Conservation (phyloP, 1,140 invertebrate genomes). For the Pseudomyrmex concolor region DNA sequence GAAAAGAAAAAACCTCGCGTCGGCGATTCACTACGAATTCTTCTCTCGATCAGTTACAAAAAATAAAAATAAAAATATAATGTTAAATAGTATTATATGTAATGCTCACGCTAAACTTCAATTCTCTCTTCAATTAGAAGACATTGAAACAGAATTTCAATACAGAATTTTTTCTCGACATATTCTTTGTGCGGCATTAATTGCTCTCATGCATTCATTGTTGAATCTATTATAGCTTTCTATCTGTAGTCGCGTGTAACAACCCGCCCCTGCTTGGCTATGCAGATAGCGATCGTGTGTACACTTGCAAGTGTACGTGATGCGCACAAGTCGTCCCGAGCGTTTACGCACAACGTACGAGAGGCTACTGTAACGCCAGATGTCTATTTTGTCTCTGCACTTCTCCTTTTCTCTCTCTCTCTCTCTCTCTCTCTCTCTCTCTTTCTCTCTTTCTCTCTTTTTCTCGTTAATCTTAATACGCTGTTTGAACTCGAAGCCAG, state of each 20-base stretch:
- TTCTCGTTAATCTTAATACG: constrained; percentile 49
- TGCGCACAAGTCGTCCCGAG: constrained; percentile 39
- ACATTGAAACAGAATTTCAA: neutral
- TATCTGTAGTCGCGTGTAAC: constrained; percentile 3
- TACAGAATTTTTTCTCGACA: neutral
- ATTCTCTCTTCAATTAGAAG: too few species aligned
- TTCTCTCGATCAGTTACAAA: too few species aligned
- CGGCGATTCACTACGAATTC: too few species aligned
- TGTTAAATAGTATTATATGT: too few species aligned
- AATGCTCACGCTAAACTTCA: too few species aligned
- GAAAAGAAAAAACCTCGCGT: too few species aligned
- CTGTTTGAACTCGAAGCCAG: constrained; percentile 15
- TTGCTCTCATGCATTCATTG: neutral
- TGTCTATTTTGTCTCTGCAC: constrained; percentile 63
- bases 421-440: too few species aligned
- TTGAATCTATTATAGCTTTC: constrained; percentile 13
- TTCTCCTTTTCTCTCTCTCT: neutral
- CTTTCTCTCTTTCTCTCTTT: too few species aligned
- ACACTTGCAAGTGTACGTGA: constrained; percentile 23
- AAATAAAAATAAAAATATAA: too few species aligned
- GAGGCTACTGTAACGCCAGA: constrained; percentile 66
- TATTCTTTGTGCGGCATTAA: neutral
- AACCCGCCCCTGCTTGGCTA: constrained; percentile 22
- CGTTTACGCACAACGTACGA: constrained; percentile 59
- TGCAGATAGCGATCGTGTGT: constrained; percentile 19